Percentiles rank a stretch among this genome's conserved stretches.
Conservation (phyloP, 2,113 vertebrate genomes). For the Callospermophilus lateralis region DNA sequence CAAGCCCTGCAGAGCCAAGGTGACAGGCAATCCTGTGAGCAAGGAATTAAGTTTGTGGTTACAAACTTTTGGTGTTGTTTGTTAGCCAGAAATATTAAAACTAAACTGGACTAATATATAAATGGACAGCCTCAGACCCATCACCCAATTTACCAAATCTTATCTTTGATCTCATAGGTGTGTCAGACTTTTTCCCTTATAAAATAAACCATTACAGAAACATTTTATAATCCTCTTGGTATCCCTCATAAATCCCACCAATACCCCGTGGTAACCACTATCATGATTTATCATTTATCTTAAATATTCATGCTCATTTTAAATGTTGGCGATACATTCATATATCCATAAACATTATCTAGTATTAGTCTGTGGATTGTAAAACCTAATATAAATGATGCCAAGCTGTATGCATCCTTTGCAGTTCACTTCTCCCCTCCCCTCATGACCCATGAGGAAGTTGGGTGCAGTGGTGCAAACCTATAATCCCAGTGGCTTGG, state of each 20-base stretch:
- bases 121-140: not conserved
- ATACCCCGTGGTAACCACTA: not conserved
- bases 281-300: not conserved
- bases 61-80: not conserved
- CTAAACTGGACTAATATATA: not conserved
- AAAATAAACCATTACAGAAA: constrained; percentile 41
- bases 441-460: not conserved
- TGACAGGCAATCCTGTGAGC: not conserved
- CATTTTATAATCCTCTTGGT: not conserved
- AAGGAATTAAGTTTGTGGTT: not conserved
- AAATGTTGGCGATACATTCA: not conserved
- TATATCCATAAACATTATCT: not conserved
- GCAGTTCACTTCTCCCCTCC: not conserved
- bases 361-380: not conserved
- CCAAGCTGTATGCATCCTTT: not conserved
- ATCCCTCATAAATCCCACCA: not conserved
- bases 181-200: not conserved
- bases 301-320: not conserved
- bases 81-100: not conserved
- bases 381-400: not conserved
- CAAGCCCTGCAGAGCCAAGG: not conserved
- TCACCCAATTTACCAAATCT: not conserved
- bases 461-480: not conserved
- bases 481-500: no score
- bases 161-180: constrained; percentile 27